Conservation (phyloP, 2,888 invertebrate species). For the Cephus rjabovi region DNA sequence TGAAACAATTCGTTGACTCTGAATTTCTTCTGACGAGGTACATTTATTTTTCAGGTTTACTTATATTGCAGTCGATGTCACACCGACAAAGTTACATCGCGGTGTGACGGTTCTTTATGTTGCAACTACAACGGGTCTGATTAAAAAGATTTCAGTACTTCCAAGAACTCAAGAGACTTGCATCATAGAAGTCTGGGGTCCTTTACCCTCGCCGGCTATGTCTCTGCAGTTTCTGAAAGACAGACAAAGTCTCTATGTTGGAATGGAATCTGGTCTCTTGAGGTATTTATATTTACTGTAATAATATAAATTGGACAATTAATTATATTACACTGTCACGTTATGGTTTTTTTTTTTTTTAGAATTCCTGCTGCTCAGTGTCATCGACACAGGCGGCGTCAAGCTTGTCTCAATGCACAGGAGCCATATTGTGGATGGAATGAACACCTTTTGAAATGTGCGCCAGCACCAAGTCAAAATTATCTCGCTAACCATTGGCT, state of each 20-base stretch:
- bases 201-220: constrained; percentile 70
- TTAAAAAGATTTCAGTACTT: constrained; percentile 84
- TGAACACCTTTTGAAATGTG: constrained; percentile 79
- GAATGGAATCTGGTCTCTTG: constrained; percentile 53
- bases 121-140: constrained; percentile 79
- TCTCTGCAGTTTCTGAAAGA: constrained; percentile 84
- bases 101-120: constrained; percentile 84
- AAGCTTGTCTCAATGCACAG: constrained; percentile 83
- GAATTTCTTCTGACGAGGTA: neutral
- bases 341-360: neutral
- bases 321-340: neutral
- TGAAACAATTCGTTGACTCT: neutral
- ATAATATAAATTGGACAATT: neutral
- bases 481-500: constrained; percentile 77
- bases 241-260: constrained; percentile 71
- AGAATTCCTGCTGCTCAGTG: constrained; percentile 86
- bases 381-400: constrained; percentile 75
- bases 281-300: constrained; percentile 35
- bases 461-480: constrained; percentile 75
- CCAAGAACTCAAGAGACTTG: constrained; percentile 80
- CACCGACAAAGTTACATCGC: constrained; percentile 77
- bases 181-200: constrained; percentile 86
- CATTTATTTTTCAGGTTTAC: constrained; percentile 68
- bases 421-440: constrained; percentile 98
- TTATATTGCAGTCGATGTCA: constrained; percentile 85